These are phyloP conservation scores for Danaus melanippus DNA, from an alignment of 1,140 invertebrate species.

Conservation along the genomic window DNA sequence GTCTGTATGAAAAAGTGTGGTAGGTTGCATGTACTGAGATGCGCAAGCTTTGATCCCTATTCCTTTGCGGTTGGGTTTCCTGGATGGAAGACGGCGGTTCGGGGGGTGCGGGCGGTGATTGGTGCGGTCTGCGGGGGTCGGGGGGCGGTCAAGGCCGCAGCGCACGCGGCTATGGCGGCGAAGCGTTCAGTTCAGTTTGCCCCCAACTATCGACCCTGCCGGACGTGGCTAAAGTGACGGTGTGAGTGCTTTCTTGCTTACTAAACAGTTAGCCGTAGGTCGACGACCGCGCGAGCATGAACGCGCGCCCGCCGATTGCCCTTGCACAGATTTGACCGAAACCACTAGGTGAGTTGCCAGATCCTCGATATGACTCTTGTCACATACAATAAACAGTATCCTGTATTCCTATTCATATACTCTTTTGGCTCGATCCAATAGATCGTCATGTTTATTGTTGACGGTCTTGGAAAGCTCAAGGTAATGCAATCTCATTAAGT, in stretches of 20 bases:
- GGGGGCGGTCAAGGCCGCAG: slow-evolving; percentile 56
- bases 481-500: too few relatives aligned
- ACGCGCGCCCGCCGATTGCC: slow-evolving; percentile 31
- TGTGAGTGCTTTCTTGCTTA: slow-evolving; percentile 27
- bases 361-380: too few relatives aligned
- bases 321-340: slow-evolving; percentile 34
- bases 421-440: too few relatives aligned
- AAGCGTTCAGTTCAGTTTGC: slow-evolving; percentile 29
- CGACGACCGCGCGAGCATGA: slow-evolving; percentile 60
- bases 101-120: background rate
- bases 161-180: slow-evolving; percentile 38
- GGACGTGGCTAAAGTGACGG: slow-evolving; percentile 27
- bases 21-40: slow-evolving; percentile 1
- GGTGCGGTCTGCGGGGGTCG: slow-evolving; percentile 9
- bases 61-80: background rate
- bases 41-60: slow-evolving; percentile 29
- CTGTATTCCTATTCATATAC: too few relatives aligned
- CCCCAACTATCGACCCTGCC: slow-evolving; percentile 19
- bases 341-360: slow-evolving; percentile 38
- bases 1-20: background rate
- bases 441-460: too few relatives aligned
- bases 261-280: slow-evolving; percentile 49
- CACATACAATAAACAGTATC: too few relatives aligned
- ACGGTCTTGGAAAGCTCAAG: too few relatives aligned
- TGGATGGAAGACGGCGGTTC: too few relatives aligned